Conservation (phyloP, 2,113 vertebrate species). For the Leptocoma aspasia region DNA sequence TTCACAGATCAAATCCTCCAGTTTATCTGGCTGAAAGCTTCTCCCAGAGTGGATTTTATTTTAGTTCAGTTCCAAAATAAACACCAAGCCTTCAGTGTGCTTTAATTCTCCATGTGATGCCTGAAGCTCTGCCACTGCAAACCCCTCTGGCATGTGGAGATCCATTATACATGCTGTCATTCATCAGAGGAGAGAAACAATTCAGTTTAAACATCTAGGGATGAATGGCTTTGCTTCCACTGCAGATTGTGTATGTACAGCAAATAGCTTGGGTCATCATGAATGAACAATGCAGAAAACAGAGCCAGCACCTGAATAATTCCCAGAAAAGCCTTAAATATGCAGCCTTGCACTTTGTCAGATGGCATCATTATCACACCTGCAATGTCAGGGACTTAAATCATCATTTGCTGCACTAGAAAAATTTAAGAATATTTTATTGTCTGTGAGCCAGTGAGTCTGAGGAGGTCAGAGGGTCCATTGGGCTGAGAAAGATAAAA, state of each 20-base stretch:
- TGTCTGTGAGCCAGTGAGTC: neutral
- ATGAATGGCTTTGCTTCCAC: neutral
- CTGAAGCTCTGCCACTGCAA: neutral
- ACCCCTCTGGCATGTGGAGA: neutral
- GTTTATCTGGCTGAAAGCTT: conserved; percentile 49
- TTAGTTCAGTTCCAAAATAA: conserved; percentile 44
- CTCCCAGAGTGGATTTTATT: neutral
- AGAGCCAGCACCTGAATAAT: neutral
- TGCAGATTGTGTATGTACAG: neutral
- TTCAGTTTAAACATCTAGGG: neutral
- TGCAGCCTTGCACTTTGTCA: neutral
- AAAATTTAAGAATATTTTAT: neutral
- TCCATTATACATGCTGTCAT: neutral
- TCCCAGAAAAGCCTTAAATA: neutral
- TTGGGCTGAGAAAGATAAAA: neutral
- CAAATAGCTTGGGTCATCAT: neutral
- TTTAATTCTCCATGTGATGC: conserved; percentile 24
- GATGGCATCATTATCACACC: neutral
- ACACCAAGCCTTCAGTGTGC: neutral
- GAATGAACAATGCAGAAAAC: neutral
- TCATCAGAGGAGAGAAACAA: neutral
- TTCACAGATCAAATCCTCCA: conserved; percentile 39
- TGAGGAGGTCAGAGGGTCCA: neutral
- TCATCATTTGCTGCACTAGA: neutral
- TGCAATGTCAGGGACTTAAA: neutral